phyloP scores from a whole-genome alignment of 2,797 vertebrate genomes.

The Squalus acanthias region DNA sequence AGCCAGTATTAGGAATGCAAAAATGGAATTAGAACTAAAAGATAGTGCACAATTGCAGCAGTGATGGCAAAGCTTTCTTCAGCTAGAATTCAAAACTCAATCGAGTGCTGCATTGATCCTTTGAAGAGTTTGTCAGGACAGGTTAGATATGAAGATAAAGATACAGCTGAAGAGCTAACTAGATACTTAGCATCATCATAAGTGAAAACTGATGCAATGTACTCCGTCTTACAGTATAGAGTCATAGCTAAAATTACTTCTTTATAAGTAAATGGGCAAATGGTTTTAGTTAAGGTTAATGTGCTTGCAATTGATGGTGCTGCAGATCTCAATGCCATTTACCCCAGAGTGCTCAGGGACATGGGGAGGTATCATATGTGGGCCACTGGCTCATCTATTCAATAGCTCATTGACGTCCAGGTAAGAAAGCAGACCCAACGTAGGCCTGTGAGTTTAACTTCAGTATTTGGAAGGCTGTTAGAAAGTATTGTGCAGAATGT shows the following conservation, averaged over 20 bases:
- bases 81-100: too few relatives aligned
- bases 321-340: neutral
- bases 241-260: neutral
- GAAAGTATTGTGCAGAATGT: neutral
- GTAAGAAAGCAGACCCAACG: neutral
- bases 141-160: too few relatives aligned
- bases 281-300: neutral
- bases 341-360: neutral
- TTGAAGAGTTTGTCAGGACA: too few relatives aligned
- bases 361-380: neutral
- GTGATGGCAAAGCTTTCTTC: too few relatives aligned
- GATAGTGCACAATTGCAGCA: too few relatives aligned
- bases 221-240: neutral
- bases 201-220: neutral
- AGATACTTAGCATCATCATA: neutral
- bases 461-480: neutral
- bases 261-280: neutral
- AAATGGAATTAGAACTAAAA: too few relatives aligned
- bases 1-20: too few relatives aligned
- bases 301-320: too few relatives aligned
- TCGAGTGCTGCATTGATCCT: too few relatives aligned
- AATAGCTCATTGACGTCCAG: neutral
- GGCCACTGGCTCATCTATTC: neutral
- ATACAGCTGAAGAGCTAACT: too few relatives aligned
- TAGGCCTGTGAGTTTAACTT: neutral